Conservation (phyloP, 2,888 invertebrate species). For the Standfussiana lucernea region DNA sequence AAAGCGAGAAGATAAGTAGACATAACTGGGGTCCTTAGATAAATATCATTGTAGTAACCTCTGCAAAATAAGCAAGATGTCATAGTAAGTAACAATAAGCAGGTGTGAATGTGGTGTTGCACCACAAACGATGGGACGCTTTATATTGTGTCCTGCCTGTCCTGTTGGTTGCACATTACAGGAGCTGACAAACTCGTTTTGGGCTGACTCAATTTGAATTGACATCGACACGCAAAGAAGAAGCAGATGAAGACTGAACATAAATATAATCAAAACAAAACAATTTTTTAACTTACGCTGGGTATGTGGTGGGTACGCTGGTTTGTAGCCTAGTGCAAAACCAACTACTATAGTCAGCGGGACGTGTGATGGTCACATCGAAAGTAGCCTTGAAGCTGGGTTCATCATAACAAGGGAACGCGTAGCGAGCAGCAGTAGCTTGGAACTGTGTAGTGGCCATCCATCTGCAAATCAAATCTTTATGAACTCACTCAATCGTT, state of each 20-base stretch:
- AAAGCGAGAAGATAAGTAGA: constrained; percentile 94
- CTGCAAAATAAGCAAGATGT: constrained; percentile 67
- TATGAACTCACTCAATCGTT: neutral
- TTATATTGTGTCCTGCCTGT: too few relatives aligned
- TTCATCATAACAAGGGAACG: constrained; percentile 95
- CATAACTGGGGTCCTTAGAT: constrained; percentile 86
- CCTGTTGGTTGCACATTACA: too few relatives aligned
- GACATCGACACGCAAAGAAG: too few relatives aligned
- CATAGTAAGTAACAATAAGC: neutral
- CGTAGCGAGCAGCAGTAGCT: constrained; percentile 92
- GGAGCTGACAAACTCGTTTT: too few relatives aligned
- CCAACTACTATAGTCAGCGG: constrained; percentile 85
- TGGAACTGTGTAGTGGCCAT: constrained; percentile 93
- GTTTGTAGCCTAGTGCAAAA: constrained; percentile 90
- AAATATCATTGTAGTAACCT: constrained; percentile 79
- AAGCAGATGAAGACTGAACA: neutral
- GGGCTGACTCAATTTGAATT: too few relatives aligned
- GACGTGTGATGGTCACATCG: constrained; percentile 92
- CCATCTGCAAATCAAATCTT: constrained; percentile 81
- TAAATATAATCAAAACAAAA: neutral
- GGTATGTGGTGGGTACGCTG: neutral
- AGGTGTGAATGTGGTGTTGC: too few relatives aligned
- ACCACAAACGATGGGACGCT: too few relatives aligned
- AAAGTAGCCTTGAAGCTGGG: constrained; percentile 96
- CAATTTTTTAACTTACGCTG: neutral